These are phyloP conservation scores for Aix galericulata DNA, from an alignment of 2,113 vertebrate species.

Conservation along the genomic window DNA sequence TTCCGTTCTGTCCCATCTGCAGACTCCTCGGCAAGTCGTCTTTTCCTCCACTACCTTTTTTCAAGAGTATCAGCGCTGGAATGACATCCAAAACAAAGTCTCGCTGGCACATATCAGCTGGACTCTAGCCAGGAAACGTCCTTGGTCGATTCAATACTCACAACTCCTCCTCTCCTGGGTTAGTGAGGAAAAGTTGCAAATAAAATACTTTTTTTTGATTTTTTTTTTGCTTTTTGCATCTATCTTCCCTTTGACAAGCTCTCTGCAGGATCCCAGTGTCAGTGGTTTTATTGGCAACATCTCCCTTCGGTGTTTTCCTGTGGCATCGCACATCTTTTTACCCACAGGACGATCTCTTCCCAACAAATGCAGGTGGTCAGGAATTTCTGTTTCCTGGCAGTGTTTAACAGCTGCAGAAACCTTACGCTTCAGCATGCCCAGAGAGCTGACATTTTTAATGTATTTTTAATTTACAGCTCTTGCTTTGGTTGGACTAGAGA, in stretches of 20 bases:
- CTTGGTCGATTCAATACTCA: neutral
- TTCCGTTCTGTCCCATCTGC: neutral
- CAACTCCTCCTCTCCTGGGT: neutral
- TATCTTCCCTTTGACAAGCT: neutral
- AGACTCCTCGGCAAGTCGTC: neutral
- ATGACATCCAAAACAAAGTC: slow-evolving; percentile 31
- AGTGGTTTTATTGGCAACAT: neutral
- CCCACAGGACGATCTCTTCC: slow-evolving; percentile 5
- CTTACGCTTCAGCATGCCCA: neutral
- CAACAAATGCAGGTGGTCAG: slow-evolving; percentile 45
- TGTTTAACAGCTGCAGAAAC: slow-evolving; percentile 21
- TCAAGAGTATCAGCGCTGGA: neutral
- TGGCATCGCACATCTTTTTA: neutral
- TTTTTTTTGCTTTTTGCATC: neutral
- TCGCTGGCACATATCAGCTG: slow-evolving; percentile 6
- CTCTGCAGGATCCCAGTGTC: neutral
- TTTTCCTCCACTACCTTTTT: slow-evolving; percentile 17
- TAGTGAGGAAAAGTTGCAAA: neutral
- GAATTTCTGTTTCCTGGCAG: slow-evolving; percentile 45
- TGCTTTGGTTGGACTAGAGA: slow-evolving; percentile 43
- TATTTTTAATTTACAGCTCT: neutral
- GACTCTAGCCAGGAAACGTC: neutral
- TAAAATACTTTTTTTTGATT: neutral
- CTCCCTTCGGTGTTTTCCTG: neutral
- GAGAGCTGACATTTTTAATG: neutral